Evolutionary conservation across 2,113 vertebrate genomes (phyloP).

Genomic region (Elgaria multicarinata): DNA sequence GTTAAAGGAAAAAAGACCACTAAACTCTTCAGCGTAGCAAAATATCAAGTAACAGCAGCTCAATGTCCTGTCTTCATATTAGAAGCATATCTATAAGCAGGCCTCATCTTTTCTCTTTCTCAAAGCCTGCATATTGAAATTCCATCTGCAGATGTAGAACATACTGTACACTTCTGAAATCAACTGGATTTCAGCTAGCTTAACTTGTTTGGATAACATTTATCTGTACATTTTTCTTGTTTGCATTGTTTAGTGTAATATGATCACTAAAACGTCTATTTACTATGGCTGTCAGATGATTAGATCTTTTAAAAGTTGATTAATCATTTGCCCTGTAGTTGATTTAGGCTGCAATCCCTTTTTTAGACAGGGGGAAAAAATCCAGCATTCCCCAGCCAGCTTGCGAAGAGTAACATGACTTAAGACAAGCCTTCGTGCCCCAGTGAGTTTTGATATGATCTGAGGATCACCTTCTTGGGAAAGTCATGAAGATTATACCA

Average conservation of each 20-base stretch:
- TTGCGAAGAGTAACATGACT: too few species aligned
- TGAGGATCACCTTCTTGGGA: too few species aligned
- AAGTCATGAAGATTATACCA: too few species aligned
- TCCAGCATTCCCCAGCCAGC: too few species aligned
- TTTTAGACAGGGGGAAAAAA: too few species aligned
- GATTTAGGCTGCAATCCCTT: too few species aligned
- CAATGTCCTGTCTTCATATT: constrained; percentile 64
- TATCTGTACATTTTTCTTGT: constrained; percentile 36
- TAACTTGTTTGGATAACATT: constrained; percentile 46
- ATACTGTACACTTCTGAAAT: constrained; percentile 59
- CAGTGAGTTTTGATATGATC: too few species aligned
- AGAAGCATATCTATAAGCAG: constrained; percentile 68
- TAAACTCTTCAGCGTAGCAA: constrained; percentile 65
- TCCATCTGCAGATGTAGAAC: constrained; percentile 48
- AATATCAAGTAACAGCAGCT: constrained; percentile 71
- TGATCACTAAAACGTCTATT: too few species aligned
- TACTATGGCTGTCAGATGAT: not conserved
- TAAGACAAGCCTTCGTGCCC: too few species aligned
- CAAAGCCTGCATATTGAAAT: constrained; percentile 60
- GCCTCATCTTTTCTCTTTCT: constrained; percentile 67
- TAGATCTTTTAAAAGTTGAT: not conserved
- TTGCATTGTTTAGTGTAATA: not conserved
- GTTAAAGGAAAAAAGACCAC: constrained; percentile 44
- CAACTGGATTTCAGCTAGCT: constrained; percentile 52
- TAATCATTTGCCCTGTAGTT: not conserved